These are phyloP conservation scores for Embiotoca jacksoni DNA, from an alignment of 2,113 vertebrate species.

Conservation along the genomic window DNA sequence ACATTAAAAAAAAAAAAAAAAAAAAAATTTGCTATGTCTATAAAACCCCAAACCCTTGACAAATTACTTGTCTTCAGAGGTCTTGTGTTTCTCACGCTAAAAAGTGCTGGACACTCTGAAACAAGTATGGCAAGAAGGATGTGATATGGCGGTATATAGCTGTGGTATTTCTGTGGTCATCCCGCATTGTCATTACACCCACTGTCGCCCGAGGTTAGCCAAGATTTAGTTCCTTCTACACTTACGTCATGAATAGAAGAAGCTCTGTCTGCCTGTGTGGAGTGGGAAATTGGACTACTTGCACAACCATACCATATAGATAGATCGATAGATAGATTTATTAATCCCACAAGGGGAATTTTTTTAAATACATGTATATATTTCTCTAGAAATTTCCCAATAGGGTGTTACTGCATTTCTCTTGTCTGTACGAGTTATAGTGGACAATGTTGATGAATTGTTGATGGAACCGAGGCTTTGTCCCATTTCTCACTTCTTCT, in stretches of 20 bases:
- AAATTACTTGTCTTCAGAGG: conserved; percentile 19
- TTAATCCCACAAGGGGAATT: no score
- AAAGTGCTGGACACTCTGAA: conserved; percentile 36
- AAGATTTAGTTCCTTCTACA: conserved; percentile 32
- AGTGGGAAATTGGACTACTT: not conserved
- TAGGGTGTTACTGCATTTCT: not conserved
- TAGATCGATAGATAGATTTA: no score
- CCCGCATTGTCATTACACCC: conserved; percentile 70
- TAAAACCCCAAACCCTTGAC: conserved; percentile 30
- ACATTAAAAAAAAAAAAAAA: not conserved
- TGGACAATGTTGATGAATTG: no score
- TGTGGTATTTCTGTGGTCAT: conserved; percentile 59
- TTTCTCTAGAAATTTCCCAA: conserved; percentile 27
- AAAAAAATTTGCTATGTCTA: not conserved
- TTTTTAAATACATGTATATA: not conserved
- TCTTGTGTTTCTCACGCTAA: conserved; percentile 60
- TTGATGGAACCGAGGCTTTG: not conserved
- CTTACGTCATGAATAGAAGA: conserved; percentile 34
- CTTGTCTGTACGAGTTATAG: not conserved
- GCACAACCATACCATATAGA: conserved; percentile 15
- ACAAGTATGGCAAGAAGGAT: conserved; percentile 39
- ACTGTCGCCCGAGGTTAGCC: conserved; percentile 68
- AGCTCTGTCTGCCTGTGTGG: conserved; percentile 19
- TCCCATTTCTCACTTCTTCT: not conserved
- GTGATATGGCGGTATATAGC: conserved; percentile 44